These are phyloP conservation scores for Manacus vitellinus DNA, from an alignment of 2,113 vertebrate species.

Conservation along the genomic window DNA sequence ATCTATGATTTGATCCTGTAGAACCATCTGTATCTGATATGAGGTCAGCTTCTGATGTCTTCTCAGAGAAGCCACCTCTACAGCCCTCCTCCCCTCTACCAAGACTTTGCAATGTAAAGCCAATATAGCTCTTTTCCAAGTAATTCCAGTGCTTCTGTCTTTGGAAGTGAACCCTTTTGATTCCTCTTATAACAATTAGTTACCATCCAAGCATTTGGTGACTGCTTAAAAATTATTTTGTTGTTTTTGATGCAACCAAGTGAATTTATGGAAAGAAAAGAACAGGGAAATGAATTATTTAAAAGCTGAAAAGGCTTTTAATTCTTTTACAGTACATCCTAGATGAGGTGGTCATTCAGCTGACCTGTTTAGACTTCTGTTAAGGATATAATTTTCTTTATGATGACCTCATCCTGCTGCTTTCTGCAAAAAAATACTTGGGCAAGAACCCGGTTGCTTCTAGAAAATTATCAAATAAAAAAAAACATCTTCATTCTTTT, in stretches of 20 bases:
- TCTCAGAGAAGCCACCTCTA: background rate
- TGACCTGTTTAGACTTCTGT: background rate
- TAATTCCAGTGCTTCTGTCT: background rate
- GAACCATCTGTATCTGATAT: background rate
- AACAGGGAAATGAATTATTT: background rate
- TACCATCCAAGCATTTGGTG: background rate
- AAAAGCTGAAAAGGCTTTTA: background rate
- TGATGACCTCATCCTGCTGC: background rate
- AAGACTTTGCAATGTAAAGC: background rate
- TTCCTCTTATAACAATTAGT: background rate
- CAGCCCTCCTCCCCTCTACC: background rate
- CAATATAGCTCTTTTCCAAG: background rate
- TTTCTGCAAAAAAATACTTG: background rate
- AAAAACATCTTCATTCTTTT: background rate
- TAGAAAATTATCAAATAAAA: background rate
- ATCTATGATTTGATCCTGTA: background rate
- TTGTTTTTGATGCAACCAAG: background rate
- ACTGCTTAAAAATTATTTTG: background rate
- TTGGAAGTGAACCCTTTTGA: background rate
- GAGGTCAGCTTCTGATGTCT: background rate
- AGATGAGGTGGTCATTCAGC: background rate
- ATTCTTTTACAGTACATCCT: background rate
- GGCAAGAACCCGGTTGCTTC: background rate
- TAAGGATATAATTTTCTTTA: background rate
- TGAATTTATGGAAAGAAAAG: background rate